phyloP scores from a whole-genome alignment of 2,888 invertebrate species.

The Euzetes globulus region DNA sequence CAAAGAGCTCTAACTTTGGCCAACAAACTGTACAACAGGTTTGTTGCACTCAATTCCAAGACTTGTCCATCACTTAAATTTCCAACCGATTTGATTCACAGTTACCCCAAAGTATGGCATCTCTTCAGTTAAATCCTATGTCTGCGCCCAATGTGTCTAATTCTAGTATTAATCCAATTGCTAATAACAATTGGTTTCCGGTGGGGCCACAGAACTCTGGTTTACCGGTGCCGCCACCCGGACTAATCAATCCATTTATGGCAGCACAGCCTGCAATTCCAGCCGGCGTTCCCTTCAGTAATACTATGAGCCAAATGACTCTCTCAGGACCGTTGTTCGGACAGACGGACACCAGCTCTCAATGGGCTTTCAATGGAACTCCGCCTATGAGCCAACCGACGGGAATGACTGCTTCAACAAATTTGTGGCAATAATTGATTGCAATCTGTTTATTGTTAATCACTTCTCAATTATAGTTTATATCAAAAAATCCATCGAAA shows the following conservation, averaged over 20 bases:
- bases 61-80: not conserved
- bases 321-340: not conserved
- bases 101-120: conserved; percentile 26
- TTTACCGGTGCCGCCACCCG: not conserved
- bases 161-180: not conserved
- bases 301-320: not conserved
- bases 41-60: not conserved
- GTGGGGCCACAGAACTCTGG: not conserved
- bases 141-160: not conserved
- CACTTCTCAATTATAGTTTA: not conserved
- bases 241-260: conserved; percentile 5
- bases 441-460: not conserved
- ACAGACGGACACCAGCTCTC: not conserved
- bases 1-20: conserved; percentile 26
- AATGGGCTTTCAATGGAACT: not conserved
- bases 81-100: not conserved
- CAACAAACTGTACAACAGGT: conserved; percentile 32
- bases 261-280: not conserved
- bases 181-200: conserved; percentile 3
- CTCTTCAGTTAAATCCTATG: conserved; percentile 30
- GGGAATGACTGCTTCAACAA: conserved; percentile 16
- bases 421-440: conserved; percentile 22
- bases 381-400: conserved; percentile 1
- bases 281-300: not conserved
- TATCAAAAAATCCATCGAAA: not conserved